Evolutionary conservation across 2,113 vertebrate species (phyloP), one percentile per base, ranked within the genome.

Genomic region (Lampris incognitus): DNA sequence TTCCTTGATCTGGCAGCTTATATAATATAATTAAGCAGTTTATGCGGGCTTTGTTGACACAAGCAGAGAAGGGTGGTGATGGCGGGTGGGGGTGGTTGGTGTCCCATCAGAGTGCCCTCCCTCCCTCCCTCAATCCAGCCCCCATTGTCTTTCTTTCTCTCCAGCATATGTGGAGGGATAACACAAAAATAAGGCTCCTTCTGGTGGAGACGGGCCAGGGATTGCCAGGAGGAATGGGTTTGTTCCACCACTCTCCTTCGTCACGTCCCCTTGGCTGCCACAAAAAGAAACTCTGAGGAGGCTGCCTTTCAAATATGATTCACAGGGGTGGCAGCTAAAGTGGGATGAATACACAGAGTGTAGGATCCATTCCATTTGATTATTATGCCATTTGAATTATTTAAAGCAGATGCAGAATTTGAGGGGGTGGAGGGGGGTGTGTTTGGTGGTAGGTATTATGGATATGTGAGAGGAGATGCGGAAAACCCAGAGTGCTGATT

Each of bases 21-120:
- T 89, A 89, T 91, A 93, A 92, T 89, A 91, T 91, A 91, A 92
- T 93, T 93, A 94, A 92, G 88, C 85, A 84, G 77, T 90, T 93
- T 92, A 92, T 92, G 76, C 75, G 78, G 88, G 84, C 75, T 91
- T 87, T 90, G 86, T 82, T 89, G 77, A 90, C 13, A 80, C 73
- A 70, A 83, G 87, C 88, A 62, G 84, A 58, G 75, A 90, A 63
- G 64, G 49, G 61, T 9, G 54, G 13, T 63, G 82, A 71, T 1
- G 13, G 57, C 36, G 6, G 39, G 39, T 40, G 71, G 51, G 46
- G 49, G 51, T 55, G 73, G 64, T 51, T 58, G 69, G 71, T 71
- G 74, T 85, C 77, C 78, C 84, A 83, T 87, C 83, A 87, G 78
- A 77, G 66, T 39, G 56, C 69, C 63, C 72, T 60, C 42, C 63